phyloP scores from a whole-genome alignment of 2,888 invertebrate species.

The Lasioglossum morio region DNA sequence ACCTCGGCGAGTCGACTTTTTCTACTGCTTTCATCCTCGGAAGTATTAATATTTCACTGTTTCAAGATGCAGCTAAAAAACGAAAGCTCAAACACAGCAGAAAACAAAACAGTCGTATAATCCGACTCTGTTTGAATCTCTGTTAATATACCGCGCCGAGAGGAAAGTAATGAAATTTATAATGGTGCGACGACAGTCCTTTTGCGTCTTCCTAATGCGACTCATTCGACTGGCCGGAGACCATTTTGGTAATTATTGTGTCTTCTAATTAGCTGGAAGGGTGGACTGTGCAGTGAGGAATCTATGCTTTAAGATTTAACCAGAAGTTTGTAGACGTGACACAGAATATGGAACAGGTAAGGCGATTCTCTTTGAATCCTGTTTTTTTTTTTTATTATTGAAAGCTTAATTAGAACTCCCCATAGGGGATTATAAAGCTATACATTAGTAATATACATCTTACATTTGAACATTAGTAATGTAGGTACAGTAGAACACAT shows the following conservation, averaged over 20 bases:
- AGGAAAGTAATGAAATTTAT: neutral
- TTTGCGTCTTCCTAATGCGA: neutral
- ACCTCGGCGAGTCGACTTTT: neutral
- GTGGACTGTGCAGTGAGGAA: neutral
- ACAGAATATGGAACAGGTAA: neutral
- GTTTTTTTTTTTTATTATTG: no score
- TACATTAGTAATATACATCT: no score
- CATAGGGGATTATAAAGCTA: no score
- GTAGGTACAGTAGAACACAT: no score
- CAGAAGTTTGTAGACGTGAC: neutral
- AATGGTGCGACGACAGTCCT: neutral
- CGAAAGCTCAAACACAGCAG: neutral
- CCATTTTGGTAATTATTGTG: neutral
- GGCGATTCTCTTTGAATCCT: neutral
- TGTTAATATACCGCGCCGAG: neutral
- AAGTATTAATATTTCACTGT: slow-evolving; percentile 6
- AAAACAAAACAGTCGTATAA: neutral
- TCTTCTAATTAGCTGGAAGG: neutral
- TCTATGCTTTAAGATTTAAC: neutral
- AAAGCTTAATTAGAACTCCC: no score
- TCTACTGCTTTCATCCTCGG: neutral
- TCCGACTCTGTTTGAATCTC: neutral
- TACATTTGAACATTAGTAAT: no score
- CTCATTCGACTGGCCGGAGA: neutral
- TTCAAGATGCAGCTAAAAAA: neutral